Conservation (phyloP, 2,797 vertebrate species). For the Melanotaenia pygmaea region DNA sequence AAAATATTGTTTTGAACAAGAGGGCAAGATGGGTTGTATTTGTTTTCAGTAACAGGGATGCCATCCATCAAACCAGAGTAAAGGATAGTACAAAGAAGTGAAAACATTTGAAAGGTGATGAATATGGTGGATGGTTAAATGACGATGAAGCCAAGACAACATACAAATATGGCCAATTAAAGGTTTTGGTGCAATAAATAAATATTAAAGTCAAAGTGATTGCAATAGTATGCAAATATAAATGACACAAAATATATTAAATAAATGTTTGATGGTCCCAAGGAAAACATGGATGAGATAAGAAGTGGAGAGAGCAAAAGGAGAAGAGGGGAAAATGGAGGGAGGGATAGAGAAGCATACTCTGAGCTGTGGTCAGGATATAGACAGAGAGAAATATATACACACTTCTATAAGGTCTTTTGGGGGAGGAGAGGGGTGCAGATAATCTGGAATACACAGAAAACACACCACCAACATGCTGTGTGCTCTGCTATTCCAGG, state of each 20-base stretch:
- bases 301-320: conserved; percentile 44
- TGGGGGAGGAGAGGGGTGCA: conserved; percentile 69
- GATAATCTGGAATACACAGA: conserved; percentile 63
- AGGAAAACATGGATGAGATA: conserved; percentile 29
- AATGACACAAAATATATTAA: conserved; percentile 1
- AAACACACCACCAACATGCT: conserved; percentile 59
- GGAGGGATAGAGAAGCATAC: conserved; percentile 77
- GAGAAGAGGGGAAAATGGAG: conserved; percentile 57
- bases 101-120: conserved; percentile 24
- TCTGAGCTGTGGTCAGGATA: conserved; percentile 78
- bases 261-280: conserved; percentile 19
- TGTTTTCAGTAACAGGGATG: conserved; percentile 45
- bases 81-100: conserved; percentile 33
- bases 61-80: conserved; percentile 48
- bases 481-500: conserved; percentile 68
- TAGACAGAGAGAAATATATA: conserved; percentile 70
- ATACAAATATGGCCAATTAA: conserved; percentile 25
- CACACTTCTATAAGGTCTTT: conserved; percentile 69
- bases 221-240: conserved; percentile 3
- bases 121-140: conserved; percentile 11
- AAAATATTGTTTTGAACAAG: conserved; percentile 23
- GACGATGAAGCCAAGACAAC: conserved; percentile 9
- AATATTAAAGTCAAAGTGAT: conserved; percentile 16
- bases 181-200: conserved; percentile 24
- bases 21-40: conserved; percentile 33